A percentile compares a stretch with the other conserved stretches of the same genome.
These are phyloP conservation scores for Mythimna lalbum DNA, from an alignment of 2,888 invertebrate genomes.

Conservation along the genomic window DNA sequence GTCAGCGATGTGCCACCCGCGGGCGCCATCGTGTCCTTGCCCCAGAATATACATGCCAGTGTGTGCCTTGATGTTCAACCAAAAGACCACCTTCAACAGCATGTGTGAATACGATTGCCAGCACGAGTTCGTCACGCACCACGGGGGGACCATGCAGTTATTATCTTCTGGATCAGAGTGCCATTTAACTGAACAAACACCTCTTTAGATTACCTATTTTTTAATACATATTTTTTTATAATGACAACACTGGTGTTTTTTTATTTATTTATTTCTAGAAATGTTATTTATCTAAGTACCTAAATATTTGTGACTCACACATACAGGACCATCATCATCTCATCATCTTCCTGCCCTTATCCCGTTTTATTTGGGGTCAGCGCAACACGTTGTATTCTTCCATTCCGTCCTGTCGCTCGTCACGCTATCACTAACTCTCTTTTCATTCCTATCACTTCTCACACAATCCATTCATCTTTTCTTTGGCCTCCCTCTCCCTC, in stretches of 20 bases:
- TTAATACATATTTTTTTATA: conserved; percentile 36
- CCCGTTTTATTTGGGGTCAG: too few relatives aligned
- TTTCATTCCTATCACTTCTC: too few relatives aligned
- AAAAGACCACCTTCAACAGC: conserved; percentile 80
- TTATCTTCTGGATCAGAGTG: conserved; percentile 41
- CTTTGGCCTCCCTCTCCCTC: too few relatives aligned
- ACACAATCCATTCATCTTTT: too few relatives aligned
- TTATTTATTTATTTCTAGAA: neutral
- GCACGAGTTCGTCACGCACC: conserved; percentile 44
- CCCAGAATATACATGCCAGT: conserved; percentile 81
- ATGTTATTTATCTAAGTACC: too few relatives aligned
- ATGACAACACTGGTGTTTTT: conserved; percentile 6
- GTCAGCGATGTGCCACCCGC: conserved; percentile 37
- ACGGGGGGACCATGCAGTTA: conserved; percentile 44
- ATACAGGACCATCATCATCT: too few relatives aligned
- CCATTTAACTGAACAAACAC: neutral
- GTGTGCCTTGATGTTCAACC: conserved; percentile 75
- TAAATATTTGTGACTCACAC: too few relatives aligned
- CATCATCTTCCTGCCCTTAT: too few relatives aligned
- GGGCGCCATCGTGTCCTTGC: conserved; percentile 77
- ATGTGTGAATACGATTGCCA: conserved; percentile 82
- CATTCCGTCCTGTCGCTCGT: too few relatives aligned
- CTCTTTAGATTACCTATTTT: conserved; percentile 23
- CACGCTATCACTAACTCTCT: too few relatives aligned
- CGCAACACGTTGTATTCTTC: too few relatives aligned